phyloP scores from a whole-genome alignment of 2,888 invertebrate species.

The Aspidapion aeneum region DNA sequence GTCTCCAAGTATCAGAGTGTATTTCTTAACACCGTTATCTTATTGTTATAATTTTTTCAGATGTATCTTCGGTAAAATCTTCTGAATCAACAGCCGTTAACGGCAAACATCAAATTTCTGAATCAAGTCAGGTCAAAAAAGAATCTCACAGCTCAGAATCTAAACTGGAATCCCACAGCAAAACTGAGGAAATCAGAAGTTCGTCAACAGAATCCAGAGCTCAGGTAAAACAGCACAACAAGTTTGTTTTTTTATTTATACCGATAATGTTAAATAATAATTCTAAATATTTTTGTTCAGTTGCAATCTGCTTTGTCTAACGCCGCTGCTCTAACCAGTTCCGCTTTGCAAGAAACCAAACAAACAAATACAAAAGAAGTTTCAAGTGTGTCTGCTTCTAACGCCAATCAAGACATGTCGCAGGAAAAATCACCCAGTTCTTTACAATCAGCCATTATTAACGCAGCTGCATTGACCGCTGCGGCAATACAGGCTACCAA shows the following conservation, averaged over 20 bases:
- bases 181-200: slow-evolving; percentile 21
- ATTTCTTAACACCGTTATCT: background rate
- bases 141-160: slow-evolving; percentile 24
- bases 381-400: background rate
- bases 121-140: slow-evolving; percentile 22
- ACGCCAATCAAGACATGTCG: too few species aligned
- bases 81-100: slow-evolving; percentile 25
- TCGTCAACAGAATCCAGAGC: slow-evolving; percentile 12
- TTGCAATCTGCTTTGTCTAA: background rate
- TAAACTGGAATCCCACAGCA: slow-evolving; percentile 22
- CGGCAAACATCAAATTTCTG: slow-evolving; percentile 23
- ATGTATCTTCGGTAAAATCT: slow-evolving; percentile 29
- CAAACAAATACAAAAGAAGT: too few species aligned
- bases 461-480: background rate
- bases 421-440: too few species aligned
- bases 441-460: background rate
- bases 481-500: background rate
- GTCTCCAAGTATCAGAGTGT: too few species aligned
- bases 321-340: background rate
- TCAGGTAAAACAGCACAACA: slow-evolving; percentile 15
- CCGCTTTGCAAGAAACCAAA: background rate
- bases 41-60: slow-evolving; percentile 21
- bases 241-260: background rate
- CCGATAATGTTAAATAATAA: too few species aligned
- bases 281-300: background rate